Percentiles rank a stretch among this genome's conserved stretches.
Conservation (phyloP, 2,888 invertebrate species). For the Listrodromus nycthemerus region DNA sequence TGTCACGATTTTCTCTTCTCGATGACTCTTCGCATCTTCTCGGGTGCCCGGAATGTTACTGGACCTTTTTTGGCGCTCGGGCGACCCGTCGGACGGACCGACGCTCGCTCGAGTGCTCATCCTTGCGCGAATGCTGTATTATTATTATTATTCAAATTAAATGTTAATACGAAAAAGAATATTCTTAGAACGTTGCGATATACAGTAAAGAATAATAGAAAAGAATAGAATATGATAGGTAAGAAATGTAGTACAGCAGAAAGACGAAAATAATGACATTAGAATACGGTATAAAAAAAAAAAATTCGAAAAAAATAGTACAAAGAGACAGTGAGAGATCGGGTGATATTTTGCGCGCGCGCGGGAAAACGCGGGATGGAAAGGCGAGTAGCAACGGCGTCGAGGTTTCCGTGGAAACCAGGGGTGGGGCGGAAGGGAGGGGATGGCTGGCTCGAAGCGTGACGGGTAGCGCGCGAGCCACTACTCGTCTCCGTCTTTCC, state of each 20-base stretch:
- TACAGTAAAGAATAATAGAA: no score
- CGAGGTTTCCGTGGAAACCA: slow-evolving; percentile 1
- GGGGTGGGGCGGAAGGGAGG: background rate
- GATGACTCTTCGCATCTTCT: slow-evolving; percentile 13
- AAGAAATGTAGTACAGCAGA: no score
- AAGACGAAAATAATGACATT: no score
- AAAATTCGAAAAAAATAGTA: no score
- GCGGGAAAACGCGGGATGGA: background rate
- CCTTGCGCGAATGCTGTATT: slow-evolving; percentile 29
- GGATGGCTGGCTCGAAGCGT: slow-evolving; percentile 31
- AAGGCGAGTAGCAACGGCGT: background rate
- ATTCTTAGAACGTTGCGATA: no score
- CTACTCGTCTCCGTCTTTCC: slow-evolving; percentile 1
- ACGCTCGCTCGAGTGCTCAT: slow-evolving; percentile 18
- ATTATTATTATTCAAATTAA: no score
- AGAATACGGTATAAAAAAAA: no score
- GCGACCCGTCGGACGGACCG: background rate
- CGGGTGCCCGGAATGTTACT: slow-evolving; percentile 23
- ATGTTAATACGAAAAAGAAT: no score
- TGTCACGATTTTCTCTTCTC: slow-evolving; percentile 46
- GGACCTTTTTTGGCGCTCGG: slow-evolving; percentile 45
- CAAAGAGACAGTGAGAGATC: background rate
- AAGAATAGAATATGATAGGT: no score
- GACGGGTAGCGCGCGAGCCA: background rate
- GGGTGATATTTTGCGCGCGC: background rate